These are phyloP conservation scores for Agapornis canus DNA, from an alignment of 2,797 vertebrate species.

Conservation along the genomic window DNA sequence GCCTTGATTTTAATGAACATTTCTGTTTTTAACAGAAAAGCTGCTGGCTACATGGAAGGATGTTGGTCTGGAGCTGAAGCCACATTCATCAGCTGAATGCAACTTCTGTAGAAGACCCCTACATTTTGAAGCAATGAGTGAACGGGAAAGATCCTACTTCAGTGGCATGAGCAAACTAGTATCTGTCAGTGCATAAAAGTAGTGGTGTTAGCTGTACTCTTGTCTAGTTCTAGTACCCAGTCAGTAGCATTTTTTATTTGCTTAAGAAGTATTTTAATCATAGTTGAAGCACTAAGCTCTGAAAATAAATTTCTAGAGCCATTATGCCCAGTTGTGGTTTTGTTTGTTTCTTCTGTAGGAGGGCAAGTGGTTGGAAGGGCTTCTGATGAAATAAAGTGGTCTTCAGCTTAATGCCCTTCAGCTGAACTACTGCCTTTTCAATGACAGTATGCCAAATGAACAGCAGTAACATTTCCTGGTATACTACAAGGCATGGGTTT, in stretches of 20 bases:
- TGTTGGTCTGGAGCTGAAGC: slow-evolving; percentile 87
- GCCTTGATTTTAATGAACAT: neutral
- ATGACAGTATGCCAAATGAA: fast-evolving
- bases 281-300: slow-evolving; percentile 49
- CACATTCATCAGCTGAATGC: slow-evolving; percentile 90
- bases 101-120: slow-evolving; percentile 93
- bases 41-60: slow-evolving; percentile 89
- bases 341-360: neutral
- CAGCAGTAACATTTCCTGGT: neutral
- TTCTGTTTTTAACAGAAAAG: slow-evolving; percentile 79
- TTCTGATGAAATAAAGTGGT: neutral
- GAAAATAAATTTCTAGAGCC: slow-evolving; percentile 71
- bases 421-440: neutral
- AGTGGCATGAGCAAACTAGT: slow-evolving; percentile 90
- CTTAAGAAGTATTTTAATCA: slow-evolving; percentile 66
- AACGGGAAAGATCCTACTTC: slow-evolving; percentile 92
- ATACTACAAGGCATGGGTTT: fast-evolving
- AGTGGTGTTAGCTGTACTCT: neutral
- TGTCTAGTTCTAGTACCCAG: neutral
- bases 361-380: neutral
- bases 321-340: neutral
- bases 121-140: slow-evolving; percentile 94
- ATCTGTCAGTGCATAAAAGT: slow-evolving; percentile 85
- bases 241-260: slow-evolving; percentile 67
- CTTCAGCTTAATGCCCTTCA: neutral